Percentiles rank a stretch among this genome's conserved stretches.
Evolutionary conservation across 2,113 vertebrate species (phyloP).

Genomic region (Microtus montanus): DNA sequence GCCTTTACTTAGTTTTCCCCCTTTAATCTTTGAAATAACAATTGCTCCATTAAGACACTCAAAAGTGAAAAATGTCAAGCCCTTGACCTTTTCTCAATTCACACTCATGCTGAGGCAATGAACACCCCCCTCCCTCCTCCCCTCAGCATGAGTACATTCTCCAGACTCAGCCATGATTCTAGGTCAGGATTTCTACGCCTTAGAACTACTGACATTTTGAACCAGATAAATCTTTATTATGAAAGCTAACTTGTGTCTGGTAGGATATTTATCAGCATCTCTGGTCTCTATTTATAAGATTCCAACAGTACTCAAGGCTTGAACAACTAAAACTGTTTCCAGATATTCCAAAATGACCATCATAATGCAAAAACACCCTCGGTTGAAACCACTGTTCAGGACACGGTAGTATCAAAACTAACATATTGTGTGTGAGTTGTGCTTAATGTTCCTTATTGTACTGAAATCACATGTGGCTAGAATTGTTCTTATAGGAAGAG

Average conservation of each 20-base stretch:
- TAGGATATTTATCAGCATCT: neutral
- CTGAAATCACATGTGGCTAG: slow-evolving; percentile 54
- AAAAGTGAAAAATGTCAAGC: slow-evolving; percentile 66
- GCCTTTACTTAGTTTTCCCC: neutral
- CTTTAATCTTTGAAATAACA: slow-evolving; percentile 70
- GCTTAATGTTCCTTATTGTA: neutral
- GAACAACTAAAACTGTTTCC: neutral
- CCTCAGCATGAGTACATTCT: neutral
- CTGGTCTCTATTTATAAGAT: neutral
- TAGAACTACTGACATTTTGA: neutral
- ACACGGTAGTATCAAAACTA: neutral
- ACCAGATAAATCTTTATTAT: neutral
- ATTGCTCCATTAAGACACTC: slow-evolving; percentile 59
- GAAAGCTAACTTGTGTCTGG: neutral
- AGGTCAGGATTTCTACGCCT: neutral
- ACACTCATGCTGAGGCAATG: slow-evolving; percentile 22
- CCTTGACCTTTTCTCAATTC: slow-evolving; percentile 71
- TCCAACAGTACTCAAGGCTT: neutral
- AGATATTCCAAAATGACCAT: neutral
- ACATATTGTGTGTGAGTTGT: slow-evolving; percentile 13
- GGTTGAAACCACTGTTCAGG: neutral
- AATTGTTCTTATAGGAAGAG: slow-evolving; percentile 35
- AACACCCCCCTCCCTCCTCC: slow-evolving; percentile 4
- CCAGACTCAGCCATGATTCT: neutral
- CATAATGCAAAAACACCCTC: neutral